Evolutionary conservation across 2,113 vertebrate genomes (phyloP).

Genomic region (Brachyhypopomus occidentalis): DNA sequence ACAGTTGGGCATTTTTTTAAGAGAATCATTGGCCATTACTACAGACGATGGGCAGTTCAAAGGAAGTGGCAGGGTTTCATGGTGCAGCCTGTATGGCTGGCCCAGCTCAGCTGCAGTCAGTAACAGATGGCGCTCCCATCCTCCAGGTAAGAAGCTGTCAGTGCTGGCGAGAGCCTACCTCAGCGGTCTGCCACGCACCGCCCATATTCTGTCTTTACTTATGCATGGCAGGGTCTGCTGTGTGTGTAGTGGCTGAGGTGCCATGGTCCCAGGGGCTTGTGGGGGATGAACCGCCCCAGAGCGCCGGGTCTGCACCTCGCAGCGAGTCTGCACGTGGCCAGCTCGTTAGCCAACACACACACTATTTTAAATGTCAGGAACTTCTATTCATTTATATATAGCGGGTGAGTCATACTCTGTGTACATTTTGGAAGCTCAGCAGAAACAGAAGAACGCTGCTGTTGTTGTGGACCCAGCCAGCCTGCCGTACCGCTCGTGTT

Average conservation of each 20-base stretch:
- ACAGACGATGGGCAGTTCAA: background rate
- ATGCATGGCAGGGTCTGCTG: background rate
- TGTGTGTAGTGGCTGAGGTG: background rate
- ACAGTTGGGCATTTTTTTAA: background rate
- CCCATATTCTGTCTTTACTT: background rate
- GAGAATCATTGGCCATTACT: background rate
- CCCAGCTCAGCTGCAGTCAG: conserved; percentile 16
- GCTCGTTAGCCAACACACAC: too few species aligned
- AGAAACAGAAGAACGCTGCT: too few species aligned
- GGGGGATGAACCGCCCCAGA: too few species aligned
- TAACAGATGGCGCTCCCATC: conserved; percentile 42
- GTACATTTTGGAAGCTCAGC: too few species aligned
- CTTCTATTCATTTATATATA: too few species aligned
- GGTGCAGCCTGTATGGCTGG: background rate
- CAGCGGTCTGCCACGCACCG: conserved; percentile 1
- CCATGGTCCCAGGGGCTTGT: background rate
- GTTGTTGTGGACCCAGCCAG: too few species aligned
- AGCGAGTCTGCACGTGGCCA: background rate
- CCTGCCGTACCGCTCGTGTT: too few species aligned
- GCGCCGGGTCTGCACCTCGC: too few species aligned
- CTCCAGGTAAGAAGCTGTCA: conserved; percentile 28
- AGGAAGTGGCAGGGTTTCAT: background rate
- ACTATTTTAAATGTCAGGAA: too few species aligned
- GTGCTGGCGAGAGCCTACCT: background rate
- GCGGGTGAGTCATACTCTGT: too few species aligned